These are phyloP conservation scores for Micronisus gabar DNA, from an alignment of 2,113 vertebrate species.

Conservation along the genomic window DNA sequence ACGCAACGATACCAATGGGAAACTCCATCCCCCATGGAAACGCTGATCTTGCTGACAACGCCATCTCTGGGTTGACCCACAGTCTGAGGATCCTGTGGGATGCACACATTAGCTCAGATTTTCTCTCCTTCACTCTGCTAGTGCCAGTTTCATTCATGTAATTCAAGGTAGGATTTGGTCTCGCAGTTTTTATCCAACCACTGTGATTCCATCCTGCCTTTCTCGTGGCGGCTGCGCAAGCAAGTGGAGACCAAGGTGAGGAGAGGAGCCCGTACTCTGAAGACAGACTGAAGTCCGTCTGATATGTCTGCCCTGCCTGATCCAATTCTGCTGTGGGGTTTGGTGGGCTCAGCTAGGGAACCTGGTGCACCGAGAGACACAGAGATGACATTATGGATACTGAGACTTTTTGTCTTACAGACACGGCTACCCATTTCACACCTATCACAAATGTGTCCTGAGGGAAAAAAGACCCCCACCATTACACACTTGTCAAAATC, in stretches of 20 bases:
- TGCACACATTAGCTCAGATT: background rate
- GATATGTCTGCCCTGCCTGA: background rate
- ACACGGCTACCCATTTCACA: background rate
- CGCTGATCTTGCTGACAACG: background rate
- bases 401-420: background rate
- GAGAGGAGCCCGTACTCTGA: background rate
- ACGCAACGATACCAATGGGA: background rate
- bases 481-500: background rate
- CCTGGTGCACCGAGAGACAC: too few relatives aligned
- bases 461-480: background rate
- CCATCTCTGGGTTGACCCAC: background rate
- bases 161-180: background rate
- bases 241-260: background rate
- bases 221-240: background rate
- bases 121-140: background rate
- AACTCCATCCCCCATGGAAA: background rate
- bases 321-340: background rate
- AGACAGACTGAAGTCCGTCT: background rate
- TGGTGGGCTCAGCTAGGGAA: background rate
- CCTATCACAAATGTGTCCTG: background rate
- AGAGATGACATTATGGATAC: too few relatives aligned
- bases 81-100: background rate
- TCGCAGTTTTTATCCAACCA: background rate
- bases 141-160: background rate
- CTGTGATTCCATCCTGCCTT: background rate